A percentile compares a stretch with the other conserved stretches of the same genome.
Conservation (phyloP, 2,888 invertebrate species). For the Exephanes ischioxanthus region DNA sequence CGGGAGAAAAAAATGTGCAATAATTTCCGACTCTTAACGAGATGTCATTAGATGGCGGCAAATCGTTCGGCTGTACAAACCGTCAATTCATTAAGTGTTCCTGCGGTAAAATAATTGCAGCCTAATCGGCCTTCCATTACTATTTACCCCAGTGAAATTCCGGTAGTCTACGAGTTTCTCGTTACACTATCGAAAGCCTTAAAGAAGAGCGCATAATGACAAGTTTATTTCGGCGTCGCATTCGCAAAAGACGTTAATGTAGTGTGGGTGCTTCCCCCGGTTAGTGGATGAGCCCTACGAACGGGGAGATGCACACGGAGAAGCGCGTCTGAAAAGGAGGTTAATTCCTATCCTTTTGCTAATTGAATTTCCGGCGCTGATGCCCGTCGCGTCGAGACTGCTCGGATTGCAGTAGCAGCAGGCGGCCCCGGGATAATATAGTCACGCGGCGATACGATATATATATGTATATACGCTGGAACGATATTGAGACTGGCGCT, state of each 20-base stretch:
- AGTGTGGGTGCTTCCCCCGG: slow-evolving; percentile 6
- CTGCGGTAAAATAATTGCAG: neutral
- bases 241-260: slow-evolving; percentile 47
- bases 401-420: slow-evolving; percentile 35
- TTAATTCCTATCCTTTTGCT: slow-evolving; percentile 46
- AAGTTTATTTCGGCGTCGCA: slow-evolving; percentile 3
- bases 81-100: neutral
- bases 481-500: slow-evolving; percentile 1
- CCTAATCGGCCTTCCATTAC: slow-evolving; percentile 20
- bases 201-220: neutral
- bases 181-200: neutral
- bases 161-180: neutral
- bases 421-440: slow-evolving; percentile 27
- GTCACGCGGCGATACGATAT: slow-evolving; percentile 24
- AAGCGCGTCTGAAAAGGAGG: slow-evolving; percentile 39
- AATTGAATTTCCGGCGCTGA: slow-evolving; percentile 54
- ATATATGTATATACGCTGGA: neutral
- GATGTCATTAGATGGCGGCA: neutral
- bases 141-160: neutral
- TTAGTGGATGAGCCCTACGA: neutral
- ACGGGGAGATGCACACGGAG: neutral
- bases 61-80: slow-evolving; percentile 1
- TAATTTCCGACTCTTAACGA: slow-evolving; percentile 27
- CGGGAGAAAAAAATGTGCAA: neutral
- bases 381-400: slow-evolving; percentile 1